Base-by-base conservation (phyloP, 2,797 vertebrate species). In the Aeoliscus strigatus region DNA sequence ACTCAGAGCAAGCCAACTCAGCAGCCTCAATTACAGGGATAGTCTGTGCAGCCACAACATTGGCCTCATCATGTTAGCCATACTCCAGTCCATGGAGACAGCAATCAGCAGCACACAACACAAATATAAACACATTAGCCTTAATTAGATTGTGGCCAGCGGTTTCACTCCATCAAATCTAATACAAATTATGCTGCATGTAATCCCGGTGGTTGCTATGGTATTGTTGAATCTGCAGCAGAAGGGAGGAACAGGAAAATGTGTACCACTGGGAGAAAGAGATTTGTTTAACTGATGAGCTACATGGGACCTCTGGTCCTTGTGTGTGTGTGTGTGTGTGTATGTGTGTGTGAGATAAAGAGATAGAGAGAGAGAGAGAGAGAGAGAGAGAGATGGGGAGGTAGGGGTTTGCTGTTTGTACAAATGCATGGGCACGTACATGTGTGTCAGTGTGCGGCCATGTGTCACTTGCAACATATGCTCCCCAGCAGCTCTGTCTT, bases 51-150 rank as follows among this genome's bases (percentile, higher is more conserved):
- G 65, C 70, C 70, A 67, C 69, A 78, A 70, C 60, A 69, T 36
- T 34, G 65, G 65, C 75, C 58, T 66, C 65, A 50, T 62, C 52
- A 60, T 77, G 64, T 74, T 42, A 61, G 58, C 58, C 63, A 46
- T 25, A 11, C 56, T 39, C 18, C 48, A 53, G 69, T 80, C 80
- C 65, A 58, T 70, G 8, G 77, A 83, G 79, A 82, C 73, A 58
- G 70, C 75, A 84, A 86, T 87, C 81, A 86, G 73, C 61, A 60
- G 71, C 50, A 51, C 65, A 75, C 79, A 77, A 82, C 80, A 83
- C 77, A 86, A 85, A 88, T 81, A 86, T 77, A 86, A 86, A 88
- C 83, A 85, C 75, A 85, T 87, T 83, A 85, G 62, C 63, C 79
- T 81, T 85, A 86, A 89, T 87, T 83, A 82, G 79, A 88, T 76